phyloP scores from a whole-genome alignment of 2,113 vertebrate genomes.

The Eretmochelys imbricata region DNA sequence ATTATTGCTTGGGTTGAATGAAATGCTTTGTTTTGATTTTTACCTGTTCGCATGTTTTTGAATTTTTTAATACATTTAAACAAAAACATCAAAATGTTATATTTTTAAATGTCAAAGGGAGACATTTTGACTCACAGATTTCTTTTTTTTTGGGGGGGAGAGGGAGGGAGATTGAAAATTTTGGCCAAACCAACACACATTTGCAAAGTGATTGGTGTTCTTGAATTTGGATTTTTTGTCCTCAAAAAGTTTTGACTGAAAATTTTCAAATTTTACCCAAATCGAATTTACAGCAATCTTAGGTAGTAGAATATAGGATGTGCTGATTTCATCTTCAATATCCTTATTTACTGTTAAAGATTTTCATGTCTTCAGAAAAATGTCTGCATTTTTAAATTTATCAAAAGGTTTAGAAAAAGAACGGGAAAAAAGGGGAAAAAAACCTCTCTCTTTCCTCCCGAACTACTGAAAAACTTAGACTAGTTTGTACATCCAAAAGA shows the following conservation, averaged over 20 bases:
- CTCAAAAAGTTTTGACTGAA: neutral
- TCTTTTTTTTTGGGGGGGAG: too few species aligned
- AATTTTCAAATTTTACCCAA: neutral
- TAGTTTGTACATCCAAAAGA: neutral
- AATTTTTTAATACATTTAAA: neutral
- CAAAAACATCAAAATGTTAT: neutral
- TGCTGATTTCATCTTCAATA: neutral
- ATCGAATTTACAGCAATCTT: neutral
- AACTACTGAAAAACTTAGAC: neutral
- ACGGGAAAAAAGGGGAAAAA: neutral
- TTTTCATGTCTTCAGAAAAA: neutral
- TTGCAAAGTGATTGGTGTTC: neutral
- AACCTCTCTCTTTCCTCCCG: rapidly evolving
- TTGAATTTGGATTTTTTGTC: neutral
- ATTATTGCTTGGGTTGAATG: neutral
- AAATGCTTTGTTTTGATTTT: neutral
- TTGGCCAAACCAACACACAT: neutral
- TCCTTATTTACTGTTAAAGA: neutral
- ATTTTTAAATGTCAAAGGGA: neutral
- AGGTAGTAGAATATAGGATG: neutral
- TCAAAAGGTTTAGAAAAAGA: neutral
- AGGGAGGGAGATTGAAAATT: neutral
- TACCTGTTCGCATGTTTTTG: neutral
- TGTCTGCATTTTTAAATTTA: neutral
- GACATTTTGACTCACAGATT: neutral